Evolutionary conservation across 2,113 vertebrate species (phyloP).

Genomic region (Malurus cyaneus): DNA sequence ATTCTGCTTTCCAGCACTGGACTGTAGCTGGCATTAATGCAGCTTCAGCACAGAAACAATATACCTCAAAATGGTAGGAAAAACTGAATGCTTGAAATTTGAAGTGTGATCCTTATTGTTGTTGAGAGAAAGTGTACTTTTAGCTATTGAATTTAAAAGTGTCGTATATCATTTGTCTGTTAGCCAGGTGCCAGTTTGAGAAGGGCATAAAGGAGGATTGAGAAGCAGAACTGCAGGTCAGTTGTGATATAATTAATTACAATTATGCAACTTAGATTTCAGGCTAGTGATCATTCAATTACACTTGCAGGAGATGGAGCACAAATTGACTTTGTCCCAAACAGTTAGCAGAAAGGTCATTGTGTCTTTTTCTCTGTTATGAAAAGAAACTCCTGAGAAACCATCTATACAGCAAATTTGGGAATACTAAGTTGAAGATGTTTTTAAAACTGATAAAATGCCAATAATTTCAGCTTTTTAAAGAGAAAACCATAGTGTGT

Average conservation of each 20-base stretch:
- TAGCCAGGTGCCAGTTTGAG: not conserved
- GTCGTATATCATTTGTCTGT: not conserved
- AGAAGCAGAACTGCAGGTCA: conserved; percentile 42
- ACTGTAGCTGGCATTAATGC: not conserved
- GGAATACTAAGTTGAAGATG: not conserved
- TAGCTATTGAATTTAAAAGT: not conserved
- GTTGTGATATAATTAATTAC: conserved; percentile 66
- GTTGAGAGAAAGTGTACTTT: not conserved
- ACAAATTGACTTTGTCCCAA: conserved; percentile 59
- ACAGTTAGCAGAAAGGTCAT: conserved; percentile 41
- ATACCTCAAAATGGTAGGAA: not conserved
- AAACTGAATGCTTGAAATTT: not conserved
- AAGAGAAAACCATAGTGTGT: not conserved
- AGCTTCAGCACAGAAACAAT: not conserved
- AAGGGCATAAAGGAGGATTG: conserved; percentile 47
- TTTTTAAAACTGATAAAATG: not conserved
- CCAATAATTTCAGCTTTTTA: not conserved
- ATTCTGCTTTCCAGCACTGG: not conserved
- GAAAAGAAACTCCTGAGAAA: not conserved
- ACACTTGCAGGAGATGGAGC: conserved; percentile 11
- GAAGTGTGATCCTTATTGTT: not conserved
- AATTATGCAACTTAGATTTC: conserved; percentile 43
- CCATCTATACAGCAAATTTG: not conserved
- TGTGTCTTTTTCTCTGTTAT: not conserved
- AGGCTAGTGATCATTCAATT: conserved; percentile 60